Conservation (phyloP, 2,113 vertebrate genomes). For the Bos indicus region DNA sequence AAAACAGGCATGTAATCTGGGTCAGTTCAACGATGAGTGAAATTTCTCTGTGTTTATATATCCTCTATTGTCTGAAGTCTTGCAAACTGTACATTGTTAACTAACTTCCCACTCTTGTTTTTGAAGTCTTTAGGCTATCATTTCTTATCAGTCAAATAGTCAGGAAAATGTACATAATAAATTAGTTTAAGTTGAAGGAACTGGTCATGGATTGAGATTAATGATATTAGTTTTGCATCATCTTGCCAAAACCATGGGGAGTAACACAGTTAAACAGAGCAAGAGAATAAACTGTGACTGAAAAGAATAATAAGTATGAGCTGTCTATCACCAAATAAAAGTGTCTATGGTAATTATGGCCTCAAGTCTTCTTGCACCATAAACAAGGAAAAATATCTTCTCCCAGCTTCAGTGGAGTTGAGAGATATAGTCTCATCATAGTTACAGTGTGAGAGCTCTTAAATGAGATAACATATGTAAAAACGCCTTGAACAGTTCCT, state of each 20-base stretch:
- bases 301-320: slow-evolving; percentile 17
- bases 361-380: neutral
- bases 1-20: neutral
- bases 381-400: slow-evolving; percentile 20
- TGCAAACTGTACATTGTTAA: neutral
- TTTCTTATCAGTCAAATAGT: slow-evolving; percentile 15
- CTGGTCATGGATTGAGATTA: slow-evolving; percentile 12
- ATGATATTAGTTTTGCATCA: slow-evolving; percentile 44
- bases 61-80: neutral
- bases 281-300: neutral
- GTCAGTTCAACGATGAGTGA: neutral
- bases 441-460: neutral
- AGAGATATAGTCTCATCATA: neutral
- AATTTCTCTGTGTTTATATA: neutral
- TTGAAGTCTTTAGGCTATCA: neutral
- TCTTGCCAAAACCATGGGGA: slow-evolving; percentile 15
- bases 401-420: neutral
- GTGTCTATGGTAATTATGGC: neutral
- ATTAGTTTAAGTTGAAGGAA: slow-evolving; percentile 11
- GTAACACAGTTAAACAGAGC: neutral
- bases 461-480: neutral
- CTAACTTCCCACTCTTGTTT: neutral
- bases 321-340: slow-evolving; percentile 22
- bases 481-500: neutral
- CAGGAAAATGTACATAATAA: slow-evolving; percentile 30